Evolutionary conservation across 1,140 invertebrate genomes (phyloP), one percentile per base, ranked within the genome.

Genomic region (Zaprionus taronus): DNA sequence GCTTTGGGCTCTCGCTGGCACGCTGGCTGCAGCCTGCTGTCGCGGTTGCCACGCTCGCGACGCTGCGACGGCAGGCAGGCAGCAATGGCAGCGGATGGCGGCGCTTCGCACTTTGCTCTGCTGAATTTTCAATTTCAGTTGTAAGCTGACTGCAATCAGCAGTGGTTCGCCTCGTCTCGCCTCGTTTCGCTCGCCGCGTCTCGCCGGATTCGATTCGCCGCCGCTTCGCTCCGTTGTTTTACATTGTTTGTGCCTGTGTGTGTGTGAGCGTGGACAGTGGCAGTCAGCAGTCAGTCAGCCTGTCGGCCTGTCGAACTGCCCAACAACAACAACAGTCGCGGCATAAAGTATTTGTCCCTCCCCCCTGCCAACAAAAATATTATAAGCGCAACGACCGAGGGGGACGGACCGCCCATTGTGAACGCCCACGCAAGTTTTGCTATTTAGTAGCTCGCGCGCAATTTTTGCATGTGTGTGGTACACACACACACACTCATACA

Each of bases 61-160:
- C 47, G 81, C 67, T 71, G 67, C 77, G 61, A 55, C 66, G 65
- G 72, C 79, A 17, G 38, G 14, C 38, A 41, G 31, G 36, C 36
- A 38, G 36, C 55, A 68, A 51, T 26, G 22, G 61, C 79, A 34
- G 78, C 62, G 58, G 62, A 26, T 65, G 65, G 79, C 86, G 85
- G 76, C 85, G 85, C 85, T 91, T 91, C 84, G 87, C 83, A 86
- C 91, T 91, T 83, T 92, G 91, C 91, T 92, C 84, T 91, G 91
- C 91, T 92, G 91, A 92, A 92, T 92, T 92, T 92, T 92, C 91
- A 92, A 92, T 92, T 91, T 92, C 91, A 92, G 91, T 92, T 92
- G 91, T 92, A 91, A 92, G 91, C 91, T 91, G 91, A 92, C 91
- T 92, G 91, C 91, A 92, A 92, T 92, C 91, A 92, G 91, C 91